These are phyloP conservation scores for Manis crassicaudata DNA, from an alignment of 2,797 vertebrate species.

Conservation along the genomic window DNA sequence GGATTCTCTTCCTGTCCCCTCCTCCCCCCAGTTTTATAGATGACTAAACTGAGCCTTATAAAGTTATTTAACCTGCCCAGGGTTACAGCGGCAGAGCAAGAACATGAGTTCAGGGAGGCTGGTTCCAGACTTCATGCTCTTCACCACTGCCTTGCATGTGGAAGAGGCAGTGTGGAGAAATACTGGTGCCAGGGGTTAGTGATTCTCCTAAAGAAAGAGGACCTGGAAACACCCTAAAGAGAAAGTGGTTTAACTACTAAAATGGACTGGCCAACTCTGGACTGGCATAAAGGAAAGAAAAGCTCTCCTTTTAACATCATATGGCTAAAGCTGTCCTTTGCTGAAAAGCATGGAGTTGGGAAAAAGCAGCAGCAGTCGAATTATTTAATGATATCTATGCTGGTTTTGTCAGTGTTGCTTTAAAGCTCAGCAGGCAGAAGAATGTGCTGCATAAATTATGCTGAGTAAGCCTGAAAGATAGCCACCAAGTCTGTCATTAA, in stretches of 20 bases:
- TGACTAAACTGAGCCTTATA: neutral
- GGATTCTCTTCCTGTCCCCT: neutral
- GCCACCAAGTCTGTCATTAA: neutral
- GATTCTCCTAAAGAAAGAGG: neutral
- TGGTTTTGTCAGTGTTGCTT: neutral
- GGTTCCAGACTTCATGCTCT: neutral
- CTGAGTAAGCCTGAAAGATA: neutral
- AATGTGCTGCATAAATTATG: conserved; percentile 29
- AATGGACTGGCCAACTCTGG: neutral
- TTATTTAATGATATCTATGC: neutral
- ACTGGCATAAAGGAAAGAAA: neutral
- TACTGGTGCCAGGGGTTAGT: neutral
- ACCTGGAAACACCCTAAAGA: neutral
- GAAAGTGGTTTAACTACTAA: neutral
- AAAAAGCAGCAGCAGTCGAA: neutral
- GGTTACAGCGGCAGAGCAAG: neutral
- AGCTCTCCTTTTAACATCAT: neutral
- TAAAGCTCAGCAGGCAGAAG: neutral
- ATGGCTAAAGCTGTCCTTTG: neutral
- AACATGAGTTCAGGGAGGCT: neutral
- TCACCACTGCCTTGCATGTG: neutral
- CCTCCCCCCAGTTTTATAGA: neutral
- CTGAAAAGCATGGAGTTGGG: neutral
- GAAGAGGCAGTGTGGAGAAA: neutral
- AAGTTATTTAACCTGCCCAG: neutral